phyloP scores from a whole-genome alignment of 2,113 vertebrate genomes.

The Neolamprologus sp. region DNA sequence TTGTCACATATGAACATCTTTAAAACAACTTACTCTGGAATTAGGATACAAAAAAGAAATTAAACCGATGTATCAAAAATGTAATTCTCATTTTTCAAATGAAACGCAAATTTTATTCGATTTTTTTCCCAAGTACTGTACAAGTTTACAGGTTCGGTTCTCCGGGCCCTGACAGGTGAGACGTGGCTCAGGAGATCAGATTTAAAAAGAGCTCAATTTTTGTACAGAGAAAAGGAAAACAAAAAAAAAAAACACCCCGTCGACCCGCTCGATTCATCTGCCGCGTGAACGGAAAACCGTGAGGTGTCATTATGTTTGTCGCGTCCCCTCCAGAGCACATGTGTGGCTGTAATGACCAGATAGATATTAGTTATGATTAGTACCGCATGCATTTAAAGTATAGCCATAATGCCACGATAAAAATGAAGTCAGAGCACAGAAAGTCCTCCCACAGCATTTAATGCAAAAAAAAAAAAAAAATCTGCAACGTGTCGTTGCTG shows the following conservation, averaged over 20 bases:
- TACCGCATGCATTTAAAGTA: constrained; percentile 32
- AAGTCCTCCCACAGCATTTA: neutral
- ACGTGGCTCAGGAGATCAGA: constrained; percentile 8
- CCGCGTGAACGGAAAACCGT: neutral
- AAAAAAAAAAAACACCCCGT: neutral
- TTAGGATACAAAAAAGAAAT: constrained; percentile 57
- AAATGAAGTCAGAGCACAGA: constrained; percentile 3
- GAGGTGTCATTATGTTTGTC: neutral
- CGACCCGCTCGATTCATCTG: constrained; percentile 13
- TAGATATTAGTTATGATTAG: constrained; percentile 11
- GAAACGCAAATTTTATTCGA: constrained; percentile 57
- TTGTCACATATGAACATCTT: constrained; percentile 63
- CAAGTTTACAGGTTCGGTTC: constrained; percentile 91
- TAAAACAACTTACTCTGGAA: constrained; percentile 57
- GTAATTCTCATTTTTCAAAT: constrained; percentile 65
- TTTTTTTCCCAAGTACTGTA: constrained; percentile 72
- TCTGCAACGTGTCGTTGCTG: neutral
- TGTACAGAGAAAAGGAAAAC: constrained; percentile 24
- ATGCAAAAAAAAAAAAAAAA: neutral
- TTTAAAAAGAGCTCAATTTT: constrained; percentile 42
- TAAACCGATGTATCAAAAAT: constrained; percentile 70
- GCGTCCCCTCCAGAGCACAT: constrained; percentile 31
- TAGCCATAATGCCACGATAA: constrained; percentile 1
- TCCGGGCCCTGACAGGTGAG: constrained; percentile 73
- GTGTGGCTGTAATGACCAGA: neutral